Base-by-base conservation (phyloP, 2,113 vertebrate species). In the Tricholaema leucomelas region DNA sequence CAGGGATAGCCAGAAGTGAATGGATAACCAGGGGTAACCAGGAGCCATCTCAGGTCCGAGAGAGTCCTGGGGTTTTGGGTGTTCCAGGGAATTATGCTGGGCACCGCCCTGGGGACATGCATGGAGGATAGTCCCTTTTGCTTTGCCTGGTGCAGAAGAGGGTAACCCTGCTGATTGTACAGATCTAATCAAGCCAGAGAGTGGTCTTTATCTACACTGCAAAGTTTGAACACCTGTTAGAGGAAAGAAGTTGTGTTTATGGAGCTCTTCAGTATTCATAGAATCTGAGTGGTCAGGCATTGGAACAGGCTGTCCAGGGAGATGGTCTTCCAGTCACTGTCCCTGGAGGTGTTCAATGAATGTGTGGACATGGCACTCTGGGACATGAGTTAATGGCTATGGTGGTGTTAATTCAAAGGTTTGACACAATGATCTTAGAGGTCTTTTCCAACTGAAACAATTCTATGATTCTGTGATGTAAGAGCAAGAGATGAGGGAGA, bases 101-200 rank as follows among this genome's bases (percentile, higher is more conserved):
- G 35, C 40, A 40, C 35, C 56, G 58, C 18, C 12, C 4, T 1
- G 25, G 25, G 5, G 5, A 1, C 16, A 31, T 0, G 3, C 0
- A 0, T 0, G 1, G 30, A 40, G 36, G 36, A 75, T 17, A 88
- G 7, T 24, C n/a, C 24, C 1, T 0, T 64, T 56, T 52, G 23
- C 31, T 72, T 35, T 61, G 13, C 46, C 33, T 52, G 52, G 27
- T 0, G 0, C 28, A 27, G 13, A 33, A 61, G 6, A 0, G 10
- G 48, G 6, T 72, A 52, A 46, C 0, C 0, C 35, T 1, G 0
- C 10, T 0, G 1, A 7, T 28, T 21, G 40, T 35, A 40, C 15
- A n/a, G 8, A 35, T 9, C 30, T 54, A 30, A 40, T 64, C 35
- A 78, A 87, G 10, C 18, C 48, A 40, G 30, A 46, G 35, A 12